Evolutionary conservation across 2,888 invertebrate species (phyloP).

Genomic region (Limnephilus lunatus): DNA sequence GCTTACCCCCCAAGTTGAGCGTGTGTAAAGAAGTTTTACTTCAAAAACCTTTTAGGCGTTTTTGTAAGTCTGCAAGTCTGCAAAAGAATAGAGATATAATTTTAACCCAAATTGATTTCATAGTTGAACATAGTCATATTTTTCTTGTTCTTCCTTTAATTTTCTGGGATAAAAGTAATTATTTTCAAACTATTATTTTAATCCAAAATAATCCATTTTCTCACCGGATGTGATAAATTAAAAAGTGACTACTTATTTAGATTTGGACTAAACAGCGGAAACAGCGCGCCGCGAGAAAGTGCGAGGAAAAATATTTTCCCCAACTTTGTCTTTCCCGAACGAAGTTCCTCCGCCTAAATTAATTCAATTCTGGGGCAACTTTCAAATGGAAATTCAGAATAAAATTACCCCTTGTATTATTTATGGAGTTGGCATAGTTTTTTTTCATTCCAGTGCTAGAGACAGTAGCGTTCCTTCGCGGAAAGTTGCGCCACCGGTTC

Average conservation of each 20-base stretch:
- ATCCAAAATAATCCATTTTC: neutral
- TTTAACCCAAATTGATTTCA: no score
- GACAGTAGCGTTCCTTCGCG: neutral
- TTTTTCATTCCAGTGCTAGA: conserved; percentile 16
- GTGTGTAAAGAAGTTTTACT: no score
- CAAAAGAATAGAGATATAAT: no score
- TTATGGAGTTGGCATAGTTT: conserved; percentile 45
- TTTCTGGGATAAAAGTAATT: neutral
- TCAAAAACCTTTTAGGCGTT: no score
- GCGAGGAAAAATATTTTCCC: conserved; percentile 58
- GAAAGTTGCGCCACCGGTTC: conserved; percentile 2
- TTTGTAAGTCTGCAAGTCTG: no score
- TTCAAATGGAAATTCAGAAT: conserved; percentile 56
- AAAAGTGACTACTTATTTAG: conserved; percentile 17
- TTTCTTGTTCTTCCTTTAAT: neutral
- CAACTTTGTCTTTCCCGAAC: conserved; percentile 52
- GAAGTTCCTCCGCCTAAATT: conserved; percentile 49
- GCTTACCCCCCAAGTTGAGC: no score
- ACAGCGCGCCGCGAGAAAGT: conserved; percentile 47
- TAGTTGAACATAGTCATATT: neutral
- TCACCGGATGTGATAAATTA: conserved; percentile 37
- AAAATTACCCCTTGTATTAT: conserved; percentile 47
- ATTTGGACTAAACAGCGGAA: conserved; percentile 44
- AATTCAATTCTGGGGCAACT: conserved; percentile 62
- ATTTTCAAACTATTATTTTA: conserved; percentile 3